A percentile compares a stretch with the other conserved stretches of the same genome.
phyloP scores from a whole-genome alignment of 2,113 vertebrate species.

The Sterrhoptilus dennistouni region DNA sequence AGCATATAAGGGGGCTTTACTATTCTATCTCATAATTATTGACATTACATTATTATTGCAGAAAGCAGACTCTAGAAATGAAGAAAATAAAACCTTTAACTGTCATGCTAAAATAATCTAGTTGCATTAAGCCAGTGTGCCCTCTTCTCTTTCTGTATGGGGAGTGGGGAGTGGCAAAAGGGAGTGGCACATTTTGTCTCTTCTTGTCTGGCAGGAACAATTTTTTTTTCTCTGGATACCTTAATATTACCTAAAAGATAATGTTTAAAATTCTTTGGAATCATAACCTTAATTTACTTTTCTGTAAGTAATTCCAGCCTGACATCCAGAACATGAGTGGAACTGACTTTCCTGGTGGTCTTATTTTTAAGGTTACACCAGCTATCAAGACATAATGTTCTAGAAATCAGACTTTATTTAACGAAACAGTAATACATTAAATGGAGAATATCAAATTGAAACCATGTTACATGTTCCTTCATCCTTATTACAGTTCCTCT shows the following conservation, averaged over 20 bases:
- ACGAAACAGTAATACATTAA: background rate
- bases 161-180: background rate
- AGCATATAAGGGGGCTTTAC: background rate
- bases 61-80: background rate
- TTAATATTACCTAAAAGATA: background rate
- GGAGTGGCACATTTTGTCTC: background rate
- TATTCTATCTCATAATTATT: background rate
- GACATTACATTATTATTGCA: background rate
- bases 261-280: background rate
- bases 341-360: background rate
- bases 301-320: background rate
- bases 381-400: background rate
- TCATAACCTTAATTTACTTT: background rate
- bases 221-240: background rate
- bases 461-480: background rate
- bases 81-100: background rate
- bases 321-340: background rate
- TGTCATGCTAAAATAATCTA: background rate
- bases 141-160: fast-evolving
- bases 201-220: background rate
- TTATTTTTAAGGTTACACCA: background rate
- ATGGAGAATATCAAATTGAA: background rate
- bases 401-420: background rate
- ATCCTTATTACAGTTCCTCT: background rate
- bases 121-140: background rate